Conservation (phyloP, 35 echinoderm and acorn worm species). For the Nesometra sesokonis region DNA sequence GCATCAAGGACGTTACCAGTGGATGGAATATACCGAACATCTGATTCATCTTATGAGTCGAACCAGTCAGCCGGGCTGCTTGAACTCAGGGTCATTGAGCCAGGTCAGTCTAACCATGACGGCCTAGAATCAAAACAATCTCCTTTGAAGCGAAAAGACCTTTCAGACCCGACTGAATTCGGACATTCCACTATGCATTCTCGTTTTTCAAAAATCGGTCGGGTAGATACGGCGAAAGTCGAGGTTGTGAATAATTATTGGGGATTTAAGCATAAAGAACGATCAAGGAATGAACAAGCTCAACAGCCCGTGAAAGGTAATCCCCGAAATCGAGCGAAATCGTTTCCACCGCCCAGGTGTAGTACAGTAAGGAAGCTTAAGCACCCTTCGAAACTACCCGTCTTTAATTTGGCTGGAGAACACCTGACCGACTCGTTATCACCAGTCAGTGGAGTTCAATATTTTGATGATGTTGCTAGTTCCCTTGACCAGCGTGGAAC, state of each 20-base stretch:
- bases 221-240: not conserved
- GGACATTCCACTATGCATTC: not conserved
- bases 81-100: not conserved
- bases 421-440: not conserved
- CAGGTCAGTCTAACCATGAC: not conserved
- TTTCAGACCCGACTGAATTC: not conserved
- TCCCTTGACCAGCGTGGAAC: not conserved
- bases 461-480: not conserved
- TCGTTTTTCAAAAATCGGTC: not conserved
- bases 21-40: not conserved
- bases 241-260: not conserved
- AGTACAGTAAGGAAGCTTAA: not conserved
- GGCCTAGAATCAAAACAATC: not conserved
- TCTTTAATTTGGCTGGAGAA: not conserved
- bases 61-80: not conserved
- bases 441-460: not conserved
- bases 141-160: not conserved
- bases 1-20: not conserved
- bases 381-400: not conserved
- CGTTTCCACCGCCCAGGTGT: not conserved
- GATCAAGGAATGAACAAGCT: not conserved
- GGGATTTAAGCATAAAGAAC: not conserved
- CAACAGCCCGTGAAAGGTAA: not conserved
- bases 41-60: not conserved
- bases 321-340: not conserved